Base-by-base conservation (phyloP, 1,140 invertebrate genomes). In the Chlorops oryzae region DNA sequence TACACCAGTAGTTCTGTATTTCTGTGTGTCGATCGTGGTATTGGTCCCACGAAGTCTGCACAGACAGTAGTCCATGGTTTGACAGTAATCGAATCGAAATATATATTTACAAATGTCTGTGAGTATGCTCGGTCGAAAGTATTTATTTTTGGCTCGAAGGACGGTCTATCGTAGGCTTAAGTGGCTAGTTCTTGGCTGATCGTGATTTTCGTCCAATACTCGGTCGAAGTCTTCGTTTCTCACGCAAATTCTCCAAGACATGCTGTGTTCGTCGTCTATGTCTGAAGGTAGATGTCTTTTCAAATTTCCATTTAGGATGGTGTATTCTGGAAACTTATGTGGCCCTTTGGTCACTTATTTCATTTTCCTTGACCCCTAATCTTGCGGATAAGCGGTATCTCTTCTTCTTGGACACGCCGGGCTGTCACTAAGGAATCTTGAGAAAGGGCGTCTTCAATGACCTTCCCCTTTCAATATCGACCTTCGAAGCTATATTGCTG, bases 121-220 rank as follows among this genome's bases (percentile, higher is more conserved):
- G 20, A 55, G 23, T 54, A 73, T 64, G 0, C 61, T 59, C 10
- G 56, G 50, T 60, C 59, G 72, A 47, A 58, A 66, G 44, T 63
- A 72, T 15, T 51, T 25, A 18, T 46, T 37, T 1, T 53, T 40
- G 13, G 67, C 59, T 1, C 57, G 38, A 1, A 50, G 22, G 2
- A 55, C 34, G 7, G 63, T 70, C 28, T 56, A 54, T 3, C 67
- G 49, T 4, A 53, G 50, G 7, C 59, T 60, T 40, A 52, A 63
- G 47, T 70, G 63, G n/a, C 58, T 61, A 25, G 62, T 57, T 5
- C 39, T 49, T 10, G 59, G 48, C 2, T 54, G 40, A 28, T 65
- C 62, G 34, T 72, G 67, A 47, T 58, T 59, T 22, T 50, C 52
- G 3, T 51, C 7, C 13, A 71, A 12, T 1, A 64, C 39, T 12